Evolutionary conservation across 2,113 vertebrate genomes (phyloP).

Genomic region (Fregetta grallaria): DNA sequence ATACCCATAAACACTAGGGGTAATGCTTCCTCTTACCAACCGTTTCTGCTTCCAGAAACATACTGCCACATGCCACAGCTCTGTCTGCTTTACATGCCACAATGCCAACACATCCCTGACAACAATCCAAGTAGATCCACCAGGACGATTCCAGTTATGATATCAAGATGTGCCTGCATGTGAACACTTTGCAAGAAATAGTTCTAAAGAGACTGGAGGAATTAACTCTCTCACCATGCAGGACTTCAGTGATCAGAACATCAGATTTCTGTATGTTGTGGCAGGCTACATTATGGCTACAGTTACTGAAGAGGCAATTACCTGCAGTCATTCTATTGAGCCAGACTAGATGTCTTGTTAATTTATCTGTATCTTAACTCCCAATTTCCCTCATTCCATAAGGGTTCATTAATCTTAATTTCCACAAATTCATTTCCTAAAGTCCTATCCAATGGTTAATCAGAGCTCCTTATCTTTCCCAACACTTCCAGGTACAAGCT

Average conservation of each 20-base stretch:
- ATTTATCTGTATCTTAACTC: background rate
- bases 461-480: background rate
- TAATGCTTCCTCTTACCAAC: background rate
- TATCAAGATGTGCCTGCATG: background rate
- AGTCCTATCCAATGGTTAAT: background rate
- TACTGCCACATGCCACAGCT: background rate
- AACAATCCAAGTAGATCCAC: background rate
- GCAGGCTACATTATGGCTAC: background rate
- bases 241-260: background rate
- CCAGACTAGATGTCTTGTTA: background rate
- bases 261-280: background rate
- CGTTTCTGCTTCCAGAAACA: background rate
- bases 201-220: background rate
- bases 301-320: background rate
- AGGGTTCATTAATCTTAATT: background rate
- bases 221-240: background rate
- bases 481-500: background rate
- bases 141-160: background rate
- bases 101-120: accelerated
- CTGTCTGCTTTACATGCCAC: background rate
- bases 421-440: background rate
- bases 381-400: background rate
- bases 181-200: background rate
- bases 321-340: background rate
- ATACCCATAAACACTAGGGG: background rate